Evolutionary conservation across 1,140 invertebrate species (phyloP).

Genomic region (Formica selysi): DNA sequence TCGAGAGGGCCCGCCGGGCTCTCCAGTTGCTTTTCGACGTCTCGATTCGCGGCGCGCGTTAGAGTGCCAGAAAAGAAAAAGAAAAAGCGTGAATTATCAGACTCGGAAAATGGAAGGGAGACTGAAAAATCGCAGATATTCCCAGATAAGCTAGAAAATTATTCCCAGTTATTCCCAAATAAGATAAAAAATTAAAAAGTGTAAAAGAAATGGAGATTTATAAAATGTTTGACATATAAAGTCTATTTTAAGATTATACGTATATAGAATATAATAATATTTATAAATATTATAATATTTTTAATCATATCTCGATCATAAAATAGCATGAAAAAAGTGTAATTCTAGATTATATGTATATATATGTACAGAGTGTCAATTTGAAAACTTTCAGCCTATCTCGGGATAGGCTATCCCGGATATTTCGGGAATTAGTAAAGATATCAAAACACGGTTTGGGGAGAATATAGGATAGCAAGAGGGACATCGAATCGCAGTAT

Average conservation of each 20-base stretch:
- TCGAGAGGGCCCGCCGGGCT: conserved; percentile 51
- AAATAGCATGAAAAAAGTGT: not conserved
- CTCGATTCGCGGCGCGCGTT: conserved; percentile 53
- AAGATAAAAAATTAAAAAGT: conserved; percentile 18
- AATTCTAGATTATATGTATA: not conserved
- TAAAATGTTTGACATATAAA: not conserved
- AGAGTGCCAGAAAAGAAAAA: conserved; percentile 25
- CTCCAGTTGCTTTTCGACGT: conserved; percentile 63
- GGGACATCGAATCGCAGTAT: too few relatives aligned
- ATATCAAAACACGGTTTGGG: too few relatives aligned
- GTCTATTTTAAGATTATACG: too few relatives aligned
- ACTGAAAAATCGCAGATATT: not conserved
- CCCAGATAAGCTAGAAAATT: not conserved
- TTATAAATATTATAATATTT: not conserved
- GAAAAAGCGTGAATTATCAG: conserved; percentile 22
- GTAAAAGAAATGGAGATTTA: not conserved
- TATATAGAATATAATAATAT: not conserved
- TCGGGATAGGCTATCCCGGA: too few relatives aligned
- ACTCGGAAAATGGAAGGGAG: not conserved
- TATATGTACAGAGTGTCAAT: too few relatives aligned
- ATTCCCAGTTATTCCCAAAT: not conserved
- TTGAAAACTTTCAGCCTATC: too few relatives aligned
- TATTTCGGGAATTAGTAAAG: too few relatives aligned
- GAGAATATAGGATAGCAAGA: too few relatives aligned
- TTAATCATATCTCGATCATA: not conserved